Evolutionary conservation across 2,797 vertebrate genomes (phyloP).

Genomic region (Ptychadena robeensis): DNA sequence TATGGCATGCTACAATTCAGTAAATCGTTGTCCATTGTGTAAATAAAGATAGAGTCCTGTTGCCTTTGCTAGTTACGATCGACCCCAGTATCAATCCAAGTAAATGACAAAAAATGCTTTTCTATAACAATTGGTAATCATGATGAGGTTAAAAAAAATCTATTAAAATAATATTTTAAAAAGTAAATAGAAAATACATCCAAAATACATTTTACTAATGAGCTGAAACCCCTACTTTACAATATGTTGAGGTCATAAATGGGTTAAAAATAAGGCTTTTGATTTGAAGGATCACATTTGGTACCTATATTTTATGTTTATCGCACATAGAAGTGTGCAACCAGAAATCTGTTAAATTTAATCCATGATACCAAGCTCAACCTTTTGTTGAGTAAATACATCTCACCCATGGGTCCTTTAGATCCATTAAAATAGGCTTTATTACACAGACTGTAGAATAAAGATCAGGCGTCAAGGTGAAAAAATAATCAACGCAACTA

Average conservation of each 20-base stretch:
- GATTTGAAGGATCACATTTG: background rate
- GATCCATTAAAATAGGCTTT: slow-evolving; percentile 47
- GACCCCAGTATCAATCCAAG: too few relatives aligned
- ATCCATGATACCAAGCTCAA: slow-evolving; percentile 12
- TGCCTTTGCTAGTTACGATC: too few relatives aligned
- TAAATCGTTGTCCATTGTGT: too few relatives aligned
- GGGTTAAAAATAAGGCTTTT: background rate
- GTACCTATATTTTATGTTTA: slow-evolving; percentile 12
- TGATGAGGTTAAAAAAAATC: too few relatives aligned
- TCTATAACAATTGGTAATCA: too few relatives aligned
- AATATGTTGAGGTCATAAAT: background rate
- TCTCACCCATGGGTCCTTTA: slow-evolving; percentile 28
- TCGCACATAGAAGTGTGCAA: background rate
- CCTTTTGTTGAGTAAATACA: slow-evolving; percentile 33
- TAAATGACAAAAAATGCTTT: too few relatives aligned
- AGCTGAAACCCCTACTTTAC: too few relatives aligned
- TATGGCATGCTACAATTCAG: too few relatives aligned
- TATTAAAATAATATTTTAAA: too few relatives aligned
- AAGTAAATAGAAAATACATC: too few relatives aligned
- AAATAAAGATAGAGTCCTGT: too few relatives aligned
- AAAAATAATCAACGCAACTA: slow-evolving; percentile 23
- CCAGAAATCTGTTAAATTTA: slow-evolving; percentile 18
- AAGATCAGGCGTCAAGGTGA: slow-evolving; percentile 45
- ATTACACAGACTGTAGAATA: slow-evolving; percentile 36
- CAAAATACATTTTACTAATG: too few relatives aligned